phyloP scores from a whole-genome alignment of 2,113 vertebrate genomes.

The Ardeotis arabs region DNA sequence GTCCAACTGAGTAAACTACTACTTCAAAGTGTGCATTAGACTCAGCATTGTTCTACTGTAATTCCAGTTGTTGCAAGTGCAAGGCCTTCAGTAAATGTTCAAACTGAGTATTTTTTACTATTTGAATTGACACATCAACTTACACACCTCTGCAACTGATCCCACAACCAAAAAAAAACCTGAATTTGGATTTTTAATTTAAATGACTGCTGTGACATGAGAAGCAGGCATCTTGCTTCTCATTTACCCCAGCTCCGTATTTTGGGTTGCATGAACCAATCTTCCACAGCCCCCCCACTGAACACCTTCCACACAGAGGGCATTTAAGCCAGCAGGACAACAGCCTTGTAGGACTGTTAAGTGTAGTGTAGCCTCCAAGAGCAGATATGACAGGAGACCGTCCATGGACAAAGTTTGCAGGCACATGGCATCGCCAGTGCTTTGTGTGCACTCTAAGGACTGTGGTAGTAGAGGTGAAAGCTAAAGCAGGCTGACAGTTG shows the following conservation, averaged over 20 bases:
- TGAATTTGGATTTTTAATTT: not conserved
- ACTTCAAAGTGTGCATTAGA: not conserved
- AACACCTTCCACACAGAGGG: not conserved
- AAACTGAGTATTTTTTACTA: not conserved
- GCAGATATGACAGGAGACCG: not conserved
- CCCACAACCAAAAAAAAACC: not conserved
- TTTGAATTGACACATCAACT: not conserved
- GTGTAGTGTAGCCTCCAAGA: not conserved
- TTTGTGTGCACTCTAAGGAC: not conserved
- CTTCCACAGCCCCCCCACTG: not conserved
- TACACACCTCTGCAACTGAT: not conserved
- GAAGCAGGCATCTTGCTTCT: not conserved
- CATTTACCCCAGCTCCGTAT: not conserved
- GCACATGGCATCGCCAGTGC: not conserved
- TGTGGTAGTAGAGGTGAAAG: not conserved
- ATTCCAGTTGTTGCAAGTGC: not conserved
- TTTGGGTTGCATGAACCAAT: not conserved
- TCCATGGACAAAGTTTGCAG: not conserved
- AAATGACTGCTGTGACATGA: not conserved
- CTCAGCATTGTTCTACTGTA: not conserved
- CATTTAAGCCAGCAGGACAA: not conserved
- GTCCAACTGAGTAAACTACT: not conserved
- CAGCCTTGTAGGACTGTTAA: not conserved
- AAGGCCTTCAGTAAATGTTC: not conserved
- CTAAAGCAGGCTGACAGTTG: not conserved